Percentiles rank a stretch among this genome's conserved stretches.
Evolutionary conservation across 2,113 vertebrate species (phyloP).

Genomic region (Cervus canadensis): DNA sequence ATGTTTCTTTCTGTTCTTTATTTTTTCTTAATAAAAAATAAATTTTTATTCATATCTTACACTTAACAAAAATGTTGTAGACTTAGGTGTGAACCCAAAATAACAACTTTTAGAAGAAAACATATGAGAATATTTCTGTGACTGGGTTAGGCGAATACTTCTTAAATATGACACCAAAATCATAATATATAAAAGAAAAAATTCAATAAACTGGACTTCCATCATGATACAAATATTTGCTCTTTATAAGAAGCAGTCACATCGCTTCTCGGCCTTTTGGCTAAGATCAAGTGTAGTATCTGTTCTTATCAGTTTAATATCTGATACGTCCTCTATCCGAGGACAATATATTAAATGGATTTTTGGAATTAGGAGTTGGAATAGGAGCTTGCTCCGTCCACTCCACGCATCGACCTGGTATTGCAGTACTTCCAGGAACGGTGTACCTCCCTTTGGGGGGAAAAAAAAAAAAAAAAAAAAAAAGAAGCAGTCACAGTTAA

Average conservation of each 20-base stretch:
- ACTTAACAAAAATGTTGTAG: not conserved
- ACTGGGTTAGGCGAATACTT: not conserved
- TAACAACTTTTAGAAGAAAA: not conserved
- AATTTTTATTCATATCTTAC: not conserved
- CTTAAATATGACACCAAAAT: not conserved
- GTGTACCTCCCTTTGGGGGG: too few relatives aligned
- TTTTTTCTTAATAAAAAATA: not conserved
- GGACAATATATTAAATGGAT: too few relatives aligned
- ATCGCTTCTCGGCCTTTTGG: too few relatives aligned
- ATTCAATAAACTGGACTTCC: not conserved
- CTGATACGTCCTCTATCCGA: too few relatives aligned
- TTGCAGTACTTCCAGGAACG: too few relatives aligned
- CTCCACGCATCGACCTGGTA: too few relatives aligned
- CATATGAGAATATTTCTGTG: not conserved
- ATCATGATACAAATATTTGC: not conserved
- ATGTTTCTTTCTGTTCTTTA: not conserved
- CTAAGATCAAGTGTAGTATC: too few relatives aligned
- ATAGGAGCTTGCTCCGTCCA: too few relatives aligned
- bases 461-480: too few relatives aligned
- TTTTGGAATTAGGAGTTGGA: too few relatives aligned
- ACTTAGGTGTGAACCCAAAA: not conserved
- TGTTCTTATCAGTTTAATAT: too few relatives aligned
- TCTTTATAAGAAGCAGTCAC: not conserved
- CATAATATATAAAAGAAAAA: not conserved
- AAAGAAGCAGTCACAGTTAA: not conserved